Base-by-base conservation (phyloP, 2,797 vertebrate species). In the Momotus momota region DNA sequence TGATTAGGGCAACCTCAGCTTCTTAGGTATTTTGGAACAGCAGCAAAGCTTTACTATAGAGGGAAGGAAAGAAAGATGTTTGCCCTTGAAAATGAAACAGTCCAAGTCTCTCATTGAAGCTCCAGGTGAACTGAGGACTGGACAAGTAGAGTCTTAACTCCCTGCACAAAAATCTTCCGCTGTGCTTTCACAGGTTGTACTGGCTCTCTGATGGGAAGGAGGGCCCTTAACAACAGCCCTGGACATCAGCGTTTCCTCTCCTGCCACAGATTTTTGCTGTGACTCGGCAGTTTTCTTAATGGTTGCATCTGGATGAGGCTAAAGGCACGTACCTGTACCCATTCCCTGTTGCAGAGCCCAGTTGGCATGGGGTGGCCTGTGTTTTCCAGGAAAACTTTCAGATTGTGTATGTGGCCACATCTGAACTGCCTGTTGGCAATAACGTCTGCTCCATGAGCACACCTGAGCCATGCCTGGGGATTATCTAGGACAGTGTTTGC, bases 391-490 rank as follows among this genome's bases (percentile, higher is more conserved):
- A 9, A 48, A 31, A 33, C 7, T 45, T 84, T 67, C 16, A 40
- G n/a, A 3, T 12, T 2, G 0, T 35, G 19, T 31, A 11, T 2
- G 1, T 78, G 73, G 14, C 61, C 40, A 23, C 12, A 35, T 71
- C 40, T 83, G 52, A 25, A 22, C 8, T 25, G 10, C 29, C 14
- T 13, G 2, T 5, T 77, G 54, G 25, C 38, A 61, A 0, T 20
- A 16, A 18, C 54, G 29, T 62, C 61, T 80, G 46, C 25, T 66
- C 22, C 17, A 7, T 14, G 10, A 3, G 3, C 29, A 26, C 5
- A 20, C 22, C 51, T 55, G 26, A 87, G 49, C 54, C 13, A 2
- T 38, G 18, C 45, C 48, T 64, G 57, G 48, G 35, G 6, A 31
- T 67, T 73, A 14, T 73, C 26, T 81, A n/a, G 40, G 43, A 55